phyloP scores from a whole-genome alignment of 2,113 vertebrate species.

The Paramisgurnus dabryanus region DNA sequence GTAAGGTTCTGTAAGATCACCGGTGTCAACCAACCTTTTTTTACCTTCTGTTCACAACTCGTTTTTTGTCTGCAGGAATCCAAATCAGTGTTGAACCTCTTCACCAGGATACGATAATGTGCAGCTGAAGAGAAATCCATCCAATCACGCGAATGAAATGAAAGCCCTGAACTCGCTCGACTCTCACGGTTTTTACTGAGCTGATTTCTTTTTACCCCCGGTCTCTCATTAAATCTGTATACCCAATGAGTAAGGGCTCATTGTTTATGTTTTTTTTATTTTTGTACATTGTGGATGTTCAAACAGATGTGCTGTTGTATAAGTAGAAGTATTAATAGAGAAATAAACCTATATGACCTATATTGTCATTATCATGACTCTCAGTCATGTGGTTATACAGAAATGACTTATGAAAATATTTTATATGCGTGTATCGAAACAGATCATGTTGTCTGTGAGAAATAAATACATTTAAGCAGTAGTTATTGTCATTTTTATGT shows the following conservation, averaged over 20 bases:
- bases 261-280: constrained; percentile 58
- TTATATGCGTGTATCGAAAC: constrained; percentile 65
- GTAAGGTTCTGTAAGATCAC: too few relatives aligned
- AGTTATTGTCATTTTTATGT: constrained; percentile 37
- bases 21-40: background rate
- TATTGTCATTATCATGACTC: constrained; percentile 58
- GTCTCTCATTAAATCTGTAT: constrained; percentile 40
- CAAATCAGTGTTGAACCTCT: constrained; percentile 82
- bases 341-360: constrained; percentile 60
- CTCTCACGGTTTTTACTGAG: constrained; percentile 48
- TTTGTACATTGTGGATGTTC: constrained; percentile 65
- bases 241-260: constrained; percentile 47
- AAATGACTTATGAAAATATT: constrained; percentile 54
- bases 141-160: constrained; percentile 1
- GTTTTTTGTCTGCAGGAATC: constrained; percentile 70
- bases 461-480: constrained; percentile 59
- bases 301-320: constrained; percentile 62
- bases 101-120: constrained; percentile 80
- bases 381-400: constrained; percentile 44
- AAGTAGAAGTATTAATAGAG: constrained; percentile 60
- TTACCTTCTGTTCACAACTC: background rate
- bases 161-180: constrained; percentile 16
- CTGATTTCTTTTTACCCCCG: constrained; percentile 28
- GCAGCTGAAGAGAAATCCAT: constrained; percentile 9
- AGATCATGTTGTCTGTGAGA: constrained; percentile 58